Conservation (phyloP, 2,888 invertebrate species). For the Lycocerus yunnanus region DNA sequence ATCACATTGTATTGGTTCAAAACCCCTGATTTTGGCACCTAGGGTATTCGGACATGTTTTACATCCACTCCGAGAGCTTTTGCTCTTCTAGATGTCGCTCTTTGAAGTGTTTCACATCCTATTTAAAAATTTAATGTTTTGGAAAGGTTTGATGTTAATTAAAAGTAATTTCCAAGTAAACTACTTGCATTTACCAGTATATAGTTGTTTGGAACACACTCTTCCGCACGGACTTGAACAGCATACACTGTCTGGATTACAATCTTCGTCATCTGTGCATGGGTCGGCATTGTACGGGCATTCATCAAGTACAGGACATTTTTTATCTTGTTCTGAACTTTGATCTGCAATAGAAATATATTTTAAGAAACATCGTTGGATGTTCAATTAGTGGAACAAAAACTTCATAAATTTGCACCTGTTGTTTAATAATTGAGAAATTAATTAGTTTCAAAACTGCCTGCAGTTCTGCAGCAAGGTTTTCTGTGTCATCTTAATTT, state of each 20-base stretch:
- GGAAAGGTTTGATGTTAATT: not conserved
- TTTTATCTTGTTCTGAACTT: slow-evolving; percentile 19
- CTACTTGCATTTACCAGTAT: slow-evolving; percentile 58
- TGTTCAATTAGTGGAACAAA: not conserved
- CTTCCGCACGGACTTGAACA: slow-evolving; percentile 71
- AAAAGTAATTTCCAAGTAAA: not conserved
- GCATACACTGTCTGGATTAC: slow-evolving; percentile 66
- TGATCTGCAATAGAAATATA: not conserved
- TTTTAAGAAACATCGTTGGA: not conserved
- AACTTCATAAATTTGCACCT: not conserved
- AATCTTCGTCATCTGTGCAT: slow-evolving; percentile 65
- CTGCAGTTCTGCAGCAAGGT: not conserved
- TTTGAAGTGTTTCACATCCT: slow-evolving; percentile 70
- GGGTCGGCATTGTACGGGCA: slow-evolving; percentile 66
- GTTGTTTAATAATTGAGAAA: not conserved
- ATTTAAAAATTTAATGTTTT: not conserved
- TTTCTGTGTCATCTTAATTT: not conserved
- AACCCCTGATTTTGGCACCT: slow-evolving; percentile 75
- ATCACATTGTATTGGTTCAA: slow-evolving; percentile 78
- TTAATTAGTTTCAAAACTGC: not conserved
- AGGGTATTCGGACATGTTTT: slow-evolving; percentile 64
- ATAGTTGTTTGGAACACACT: slow-evolving; percentile 64
- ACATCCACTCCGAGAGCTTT: slow-evolving; percentile 61
- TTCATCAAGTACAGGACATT: slow-evolving; percentile 53
- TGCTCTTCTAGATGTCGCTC: slow-evolving; percentile 66